These are phyloP conservation scores for Calidris pugnax DNA, from an alignment of 2,113 vertebrate genomes.

Conservation along the genomic window DNA sequence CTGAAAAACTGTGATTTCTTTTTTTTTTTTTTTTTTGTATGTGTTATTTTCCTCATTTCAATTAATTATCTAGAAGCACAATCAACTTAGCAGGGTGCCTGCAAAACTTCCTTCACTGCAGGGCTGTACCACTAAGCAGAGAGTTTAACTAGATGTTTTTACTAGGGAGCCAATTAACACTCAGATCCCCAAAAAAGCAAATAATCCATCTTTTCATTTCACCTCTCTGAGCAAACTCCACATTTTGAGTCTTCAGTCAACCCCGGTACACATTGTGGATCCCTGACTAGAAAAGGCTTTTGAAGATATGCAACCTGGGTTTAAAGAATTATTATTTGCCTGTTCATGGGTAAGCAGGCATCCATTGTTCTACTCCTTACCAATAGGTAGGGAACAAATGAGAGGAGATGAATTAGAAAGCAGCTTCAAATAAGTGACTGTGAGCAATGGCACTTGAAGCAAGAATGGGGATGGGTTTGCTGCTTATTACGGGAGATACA, in stretches of 20 bases:
- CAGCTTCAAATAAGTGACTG: background rate
- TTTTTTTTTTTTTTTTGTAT: background rate
- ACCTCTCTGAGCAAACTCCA: background rate
- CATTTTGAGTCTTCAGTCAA: background rate
- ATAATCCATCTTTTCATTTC: constrained; percentile 47
- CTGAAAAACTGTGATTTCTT: background rate
- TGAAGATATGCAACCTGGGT: background rate
- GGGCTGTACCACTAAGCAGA: constrained; percentile 9
- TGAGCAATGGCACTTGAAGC: background rate
- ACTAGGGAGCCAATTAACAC: constrained; percentile 68
- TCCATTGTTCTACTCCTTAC: background rate
- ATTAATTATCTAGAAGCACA: constrained; percentile 62
- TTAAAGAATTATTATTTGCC: background rate
- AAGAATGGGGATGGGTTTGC: background rate
- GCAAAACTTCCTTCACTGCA: constrained; percentile 48
- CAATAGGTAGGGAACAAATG: background rate
- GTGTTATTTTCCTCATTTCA: constrained; percentile 43
- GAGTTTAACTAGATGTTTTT: constrained; percentile 63
- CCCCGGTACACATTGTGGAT: background rate
- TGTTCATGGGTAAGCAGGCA: background rate
- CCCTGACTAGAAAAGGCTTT: background rate
- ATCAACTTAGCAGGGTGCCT: constrained; percentile 49
- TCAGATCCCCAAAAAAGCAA: background rate
- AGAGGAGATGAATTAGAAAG: background rate
- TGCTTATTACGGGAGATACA: background rate